phyloP scores from a whole-genome alignment of 2,113 vertebrate species.

The Poeciliopsis occidentalis region DNA sequence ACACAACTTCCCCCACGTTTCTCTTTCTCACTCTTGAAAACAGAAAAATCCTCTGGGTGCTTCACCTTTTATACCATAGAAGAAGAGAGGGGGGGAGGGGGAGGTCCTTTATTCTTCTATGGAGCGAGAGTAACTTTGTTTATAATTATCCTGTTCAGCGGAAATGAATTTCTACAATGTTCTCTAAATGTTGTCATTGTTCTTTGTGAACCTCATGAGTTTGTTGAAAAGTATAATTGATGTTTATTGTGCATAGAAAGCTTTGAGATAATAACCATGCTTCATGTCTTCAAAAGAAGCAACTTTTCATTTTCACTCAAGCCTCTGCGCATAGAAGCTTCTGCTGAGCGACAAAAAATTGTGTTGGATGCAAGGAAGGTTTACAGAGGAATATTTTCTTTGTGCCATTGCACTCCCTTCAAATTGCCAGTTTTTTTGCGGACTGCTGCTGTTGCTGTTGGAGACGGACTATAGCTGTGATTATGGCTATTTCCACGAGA shows the following conservation, averaged over 20 bases:
- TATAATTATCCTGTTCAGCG: not conserved
- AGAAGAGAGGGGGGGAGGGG: slow-evolving; percentile 15
- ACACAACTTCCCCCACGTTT: slow-evolving; percentile 3
- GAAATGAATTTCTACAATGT: not conserved
- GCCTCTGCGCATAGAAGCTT: not conserved
- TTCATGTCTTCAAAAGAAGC: not conserved
- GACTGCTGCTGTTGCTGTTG: not conserved
- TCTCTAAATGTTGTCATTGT: not conserved
- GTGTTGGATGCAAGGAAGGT: not conserved
- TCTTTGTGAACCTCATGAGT: not conserved
- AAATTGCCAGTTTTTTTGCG: not conserved
- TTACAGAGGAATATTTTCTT: not conserved
- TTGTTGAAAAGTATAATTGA: not conserved
- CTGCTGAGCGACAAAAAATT: not conserved
- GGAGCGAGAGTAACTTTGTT: not conserved
- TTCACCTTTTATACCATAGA: slow-evolving; percentile 39
- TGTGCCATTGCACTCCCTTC: not conserved
- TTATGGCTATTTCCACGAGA: slow-evolving; percentile 9
- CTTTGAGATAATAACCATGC: not conserved
- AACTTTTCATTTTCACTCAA: not conserved
- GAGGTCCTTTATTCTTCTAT: slow-evolving; percentile 42
- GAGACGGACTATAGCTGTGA: not conserved
- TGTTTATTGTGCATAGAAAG: not conserved
- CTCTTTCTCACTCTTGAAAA: slow-evolving; percentile 10
- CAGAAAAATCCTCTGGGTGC: slow-evolving; percentile 22